A percentile compares a stretch with the other conserved stretches of the same genome.
Conservation (phyloP, 2,888 invertebrate genomes). For the Lasioglossum malachurum region DNA sequence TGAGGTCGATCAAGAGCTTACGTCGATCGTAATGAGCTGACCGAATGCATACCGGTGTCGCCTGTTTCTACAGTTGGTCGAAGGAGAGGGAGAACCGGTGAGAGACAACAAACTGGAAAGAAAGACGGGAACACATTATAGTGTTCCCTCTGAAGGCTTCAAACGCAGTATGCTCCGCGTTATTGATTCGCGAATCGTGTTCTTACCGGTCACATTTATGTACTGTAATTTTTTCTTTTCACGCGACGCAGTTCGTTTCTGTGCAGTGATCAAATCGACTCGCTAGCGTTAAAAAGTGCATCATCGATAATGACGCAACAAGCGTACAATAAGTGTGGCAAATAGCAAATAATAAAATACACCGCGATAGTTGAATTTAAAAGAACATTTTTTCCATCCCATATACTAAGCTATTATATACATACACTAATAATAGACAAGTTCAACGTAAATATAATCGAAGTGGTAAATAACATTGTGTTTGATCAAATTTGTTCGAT, state of each 20-base stretch:
- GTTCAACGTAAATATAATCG: not conserved
- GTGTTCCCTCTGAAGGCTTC: slow-evolving; percentile 37
- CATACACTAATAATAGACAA: not conserved
- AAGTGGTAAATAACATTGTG: not conserved
- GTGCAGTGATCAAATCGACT: not conserved
- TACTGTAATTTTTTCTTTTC: not conserved
- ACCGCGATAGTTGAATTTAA: not conserved
- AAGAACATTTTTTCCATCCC: not conserved
- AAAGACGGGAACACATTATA: slow-evolving; percentile 42
- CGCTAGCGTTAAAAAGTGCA: not conserved
- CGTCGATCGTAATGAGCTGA: slow-evolving; percentile 38
- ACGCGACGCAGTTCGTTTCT: not conserved
- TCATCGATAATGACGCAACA: not conserved
- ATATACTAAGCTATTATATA: not conserved
- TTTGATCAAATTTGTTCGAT: not conserved
- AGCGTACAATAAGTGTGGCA: not conserved
- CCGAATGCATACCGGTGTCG: slow-evolving; percentile 49
- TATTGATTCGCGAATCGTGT: slow-evolving; percentile 41
- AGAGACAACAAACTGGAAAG: slow-evolving; percentile 36
- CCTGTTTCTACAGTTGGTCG: slow-evolving; percentile 20
- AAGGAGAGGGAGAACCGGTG: slow-evolving; percentile 43
- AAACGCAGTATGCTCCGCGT: slow-evolving; percentile 45
- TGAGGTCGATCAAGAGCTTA: slow-evolving; percentile 11
- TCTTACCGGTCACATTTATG: not conserved
- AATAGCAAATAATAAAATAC: not conserved